phyloP scores from a whole-genome alignment of 2,113 vertebrate genomes.

The Brachypodius melanocephalos region DNA sequence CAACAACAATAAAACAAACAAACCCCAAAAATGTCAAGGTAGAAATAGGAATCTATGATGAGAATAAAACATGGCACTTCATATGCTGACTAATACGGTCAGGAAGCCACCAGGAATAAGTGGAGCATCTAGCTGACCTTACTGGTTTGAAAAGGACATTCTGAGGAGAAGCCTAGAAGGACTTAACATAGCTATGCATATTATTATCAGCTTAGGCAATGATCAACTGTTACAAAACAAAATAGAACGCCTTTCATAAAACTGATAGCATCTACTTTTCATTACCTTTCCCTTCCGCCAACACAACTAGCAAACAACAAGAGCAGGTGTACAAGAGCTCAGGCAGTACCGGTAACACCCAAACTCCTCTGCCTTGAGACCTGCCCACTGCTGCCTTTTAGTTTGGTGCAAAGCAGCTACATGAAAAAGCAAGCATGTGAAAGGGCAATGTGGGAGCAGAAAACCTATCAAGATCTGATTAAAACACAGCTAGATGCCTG shows the following conservation, averaged over 20 bases:
- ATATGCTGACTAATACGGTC: background rate
- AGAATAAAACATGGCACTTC: background rate
- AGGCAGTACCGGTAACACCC: background rate
- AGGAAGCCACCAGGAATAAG: background rate
- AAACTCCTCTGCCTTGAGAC: background rate
- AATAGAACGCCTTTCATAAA: background rate
- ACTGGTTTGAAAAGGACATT: background rate
- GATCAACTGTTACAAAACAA: background rate
- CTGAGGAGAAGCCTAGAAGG: background rate
- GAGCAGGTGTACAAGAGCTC: background rate
- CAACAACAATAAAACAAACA: background rate
- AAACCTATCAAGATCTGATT: background rate
- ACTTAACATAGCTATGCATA: background rate
- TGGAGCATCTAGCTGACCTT: background rate
- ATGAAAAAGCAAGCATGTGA: background rate
- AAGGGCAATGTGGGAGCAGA: background rate
- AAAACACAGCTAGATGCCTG: background rate
- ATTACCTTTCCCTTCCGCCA: background rate
- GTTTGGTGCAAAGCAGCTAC: background rate
- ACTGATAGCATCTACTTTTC: background rate
- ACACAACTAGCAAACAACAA: background rate
- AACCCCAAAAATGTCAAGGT: accelerated
- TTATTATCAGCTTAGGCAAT: background rate
- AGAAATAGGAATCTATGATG: background rate
- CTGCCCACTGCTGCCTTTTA: background rate